Conservation (phyloP, 2,113 vertebrate species). For the Sula dactylatra region DNA sequence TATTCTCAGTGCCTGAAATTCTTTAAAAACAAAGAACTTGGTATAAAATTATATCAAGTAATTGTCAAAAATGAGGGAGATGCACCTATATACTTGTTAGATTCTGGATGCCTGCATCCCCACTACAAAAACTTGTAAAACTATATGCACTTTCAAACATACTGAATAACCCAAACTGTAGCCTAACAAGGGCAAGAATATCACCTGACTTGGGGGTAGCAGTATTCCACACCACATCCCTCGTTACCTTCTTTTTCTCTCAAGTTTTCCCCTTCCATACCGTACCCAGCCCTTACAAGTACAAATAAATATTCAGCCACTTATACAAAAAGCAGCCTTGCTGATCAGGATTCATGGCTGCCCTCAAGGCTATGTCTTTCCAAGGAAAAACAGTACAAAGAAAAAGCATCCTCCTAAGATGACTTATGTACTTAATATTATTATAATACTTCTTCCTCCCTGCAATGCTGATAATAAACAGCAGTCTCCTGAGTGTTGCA, state of each 20-base stretch:
- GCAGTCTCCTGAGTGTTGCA: slow-evolving; percentile 40
- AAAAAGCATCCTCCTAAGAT: slow-evolving; percentile 16
- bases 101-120: slow-evolving; percentile 78
- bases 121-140: slow-evolving; percentile 69
- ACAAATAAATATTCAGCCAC: slow-evolving; percentile 22
- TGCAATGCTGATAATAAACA: slow-evolving; percentile 21
- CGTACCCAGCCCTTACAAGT: not conserved
- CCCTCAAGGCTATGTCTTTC: slow-evolving; percentile 1
- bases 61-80: slow-evolving; percentile 72
- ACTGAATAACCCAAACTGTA: slow-evolving; percentile 19
- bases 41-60: slow-evolving; percentile 75
- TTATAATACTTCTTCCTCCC: not conserved
- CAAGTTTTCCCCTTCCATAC: not conserved
- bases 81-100: slow-evolving; percentile 53
- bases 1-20: slow-evolving; percentile 64
- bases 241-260: not conserved
- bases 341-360: slow-evolving; percentile 36
- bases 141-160: slow-evolving; percentile 15
- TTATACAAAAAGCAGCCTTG: slow-evolving; percentile 33
- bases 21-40: slow-evolving; percentile 75
- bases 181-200: slow-evolving; percentile 37
- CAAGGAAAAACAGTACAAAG: slow-evolving; percentile 20
- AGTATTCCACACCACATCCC: slow-evolving; percentile 17
- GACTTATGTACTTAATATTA: not conserved
- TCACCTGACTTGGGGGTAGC: not conserved